Conservation (phyloP, 2,888 invertebrate genomes). For the Xestia c-nigrum region DNA sequence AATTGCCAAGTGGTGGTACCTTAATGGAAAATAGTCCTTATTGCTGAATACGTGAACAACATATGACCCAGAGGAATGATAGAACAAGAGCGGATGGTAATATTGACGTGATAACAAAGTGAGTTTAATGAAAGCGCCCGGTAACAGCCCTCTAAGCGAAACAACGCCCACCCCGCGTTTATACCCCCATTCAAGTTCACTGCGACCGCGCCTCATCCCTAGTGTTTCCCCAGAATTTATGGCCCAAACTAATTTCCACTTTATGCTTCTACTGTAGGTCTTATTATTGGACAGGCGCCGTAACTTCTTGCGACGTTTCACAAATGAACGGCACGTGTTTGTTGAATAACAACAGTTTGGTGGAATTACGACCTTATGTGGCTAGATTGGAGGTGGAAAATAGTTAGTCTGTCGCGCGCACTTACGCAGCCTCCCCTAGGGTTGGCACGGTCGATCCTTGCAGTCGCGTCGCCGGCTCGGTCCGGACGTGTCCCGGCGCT, state of each 20-base stretch:
- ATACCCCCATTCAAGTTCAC: conserved; percentile 80
- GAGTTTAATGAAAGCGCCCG: conserved; percentile 81
- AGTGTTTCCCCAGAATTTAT: conserved; percentile 69
- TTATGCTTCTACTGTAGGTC: conserved; percentile 66
- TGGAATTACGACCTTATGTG: conserved; percentile 74
- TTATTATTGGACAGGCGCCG: conserved; percentile 61
- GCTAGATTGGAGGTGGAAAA: conserved; percentile 64
- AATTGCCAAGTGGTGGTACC: not conserved
- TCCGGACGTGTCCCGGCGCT: conserved; percentile 83
- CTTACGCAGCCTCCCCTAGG: conserved; percentile 89
- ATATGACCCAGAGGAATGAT: conserved; percentile 60
- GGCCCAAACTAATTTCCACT: conserved; percentile 68
- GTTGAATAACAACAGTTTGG: conserved; percentile 63
- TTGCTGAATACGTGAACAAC: conserved; percentile 42
- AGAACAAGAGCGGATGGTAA: conserved; percentile 51
- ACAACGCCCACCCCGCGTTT: conserved; percentile 83
- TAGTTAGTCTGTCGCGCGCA: conserved; percentile 74
- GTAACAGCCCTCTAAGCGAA: conserved; percentile 79
- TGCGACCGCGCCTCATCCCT: conserved; percentile 84
- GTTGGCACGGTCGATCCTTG: conserved; percentile 88
- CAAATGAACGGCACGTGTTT: conserved; percentile 73
- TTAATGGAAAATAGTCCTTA: conserved; percentile 50
- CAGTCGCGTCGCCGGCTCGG: conserved; percentile 89
- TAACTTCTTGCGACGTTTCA: conserved; percentile 72
- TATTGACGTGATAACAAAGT: conserved; percentile 74